Evolutionary conservation across 2,797 vertebrate species (phyloP).

Genomic region (Aldrovandia affinis): DNA sequence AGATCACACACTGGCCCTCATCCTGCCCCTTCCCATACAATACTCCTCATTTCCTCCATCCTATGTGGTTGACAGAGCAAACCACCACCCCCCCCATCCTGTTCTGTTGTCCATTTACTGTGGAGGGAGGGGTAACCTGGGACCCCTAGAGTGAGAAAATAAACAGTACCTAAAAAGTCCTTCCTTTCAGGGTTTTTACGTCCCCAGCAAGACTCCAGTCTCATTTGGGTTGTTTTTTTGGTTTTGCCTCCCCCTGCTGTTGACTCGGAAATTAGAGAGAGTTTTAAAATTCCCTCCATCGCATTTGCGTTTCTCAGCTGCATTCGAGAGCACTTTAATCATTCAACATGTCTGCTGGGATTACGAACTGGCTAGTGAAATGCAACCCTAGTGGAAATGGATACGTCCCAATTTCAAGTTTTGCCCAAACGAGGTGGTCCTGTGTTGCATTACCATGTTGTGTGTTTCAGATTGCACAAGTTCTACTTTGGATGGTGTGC

Average conservation of each 20-base stretch:
- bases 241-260: slow-evolving; percentile 43
- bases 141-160: slow-evolving; percentile 23
- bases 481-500: neutral
- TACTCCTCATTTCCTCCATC: slow-evolving; percentile 31
- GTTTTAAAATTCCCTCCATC: slow-evolving; percentile 19
- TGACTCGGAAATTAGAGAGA: slow-evolving; percentile 40
- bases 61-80: slow-evolving; percentile 4
- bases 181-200: neutral
- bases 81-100: slow-evolving; percentile 13
- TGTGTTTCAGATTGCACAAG: neutral
- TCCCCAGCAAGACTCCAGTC: neutral
- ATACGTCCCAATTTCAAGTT: neutral
- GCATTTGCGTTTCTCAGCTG: neutral
- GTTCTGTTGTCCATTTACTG: slow-evolving; percentile 27
- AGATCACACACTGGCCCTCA: slow-evolving; percentile 23
- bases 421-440: neutral
- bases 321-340: neutral
- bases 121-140: neutral
- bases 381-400: neutral
- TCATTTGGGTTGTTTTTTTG: neutral
- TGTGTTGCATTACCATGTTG: too few species aligned
- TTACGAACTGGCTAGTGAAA: neutral
- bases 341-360: neutral
- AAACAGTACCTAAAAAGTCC: neutral
- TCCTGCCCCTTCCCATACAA: slow-evolving; percentile 29